These are phyloP conservation scores for Empidonax traillii DNA, from an alignment of 2,113 vertebrate genomes.

Conservation along the genomic window DNA sequence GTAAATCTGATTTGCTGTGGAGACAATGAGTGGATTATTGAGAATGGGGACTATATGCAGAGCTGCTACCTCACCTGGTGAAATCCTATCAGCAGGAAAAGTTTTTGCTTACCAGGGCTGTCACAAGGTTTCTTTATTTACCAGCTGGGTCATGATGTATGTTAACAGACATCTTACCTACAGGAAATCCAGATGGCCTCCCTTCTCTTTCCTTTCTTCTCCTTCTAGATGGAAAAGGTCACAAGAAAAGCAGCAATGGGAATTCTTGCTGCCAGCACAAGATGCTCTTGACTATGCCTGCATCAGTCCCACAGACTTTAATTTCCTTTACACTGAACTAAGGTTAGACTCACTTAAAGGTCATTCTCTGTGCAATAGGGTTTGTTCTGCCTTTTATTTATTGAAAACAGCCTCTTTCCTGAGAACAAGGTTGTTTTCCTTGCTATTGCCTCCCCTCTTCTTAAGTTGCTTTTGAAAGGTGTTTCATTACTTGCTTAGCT, in stretches of 20 bases:
- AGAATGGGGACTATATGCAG: background rate
- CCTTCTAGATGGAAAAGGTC: constrained; percentile 36
- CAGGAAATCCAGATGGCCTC: constrained; percentile 1
- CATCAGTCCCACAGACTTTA: constrained; percentile 43
- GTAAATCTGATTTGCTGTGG: background rate
- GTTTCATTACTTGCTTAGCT: constrained; percentile 55
- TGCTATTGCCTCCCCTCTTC: background rate
- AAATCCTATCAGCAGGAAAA: background rate
- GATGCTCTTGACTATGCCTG: constrained; percentile 30
- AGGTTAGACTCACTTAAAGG: constrained; percentile 55
- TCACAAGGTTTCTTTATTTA: background rate
- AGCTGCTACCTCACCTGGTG: background rate
- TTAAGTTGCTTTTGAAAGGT: constrained; percentile 48
- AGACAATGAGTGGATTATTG: background rate
- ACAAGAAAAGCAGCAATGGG: constrained; percentile 29
- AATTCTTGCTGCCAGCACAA: constrained; percentile 52
- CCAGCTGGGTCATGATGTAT: background rate
- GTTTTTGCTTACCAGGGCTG: background rate
- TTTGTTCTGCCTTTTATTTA: constrained; percentile 49
- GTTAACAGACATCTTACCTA: background rate
- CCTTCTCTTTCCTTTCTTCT: background rate
- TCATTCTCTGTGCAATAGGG: constrained; percentile 38
- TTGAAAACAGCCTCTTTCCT: constrained; percentile 34
- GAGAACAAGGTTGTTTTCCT: background rate
- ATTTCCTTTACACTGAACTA: constrained; percentile 49